Evolutionary conservation across 2,113 vertebrate species (phyloP), one percentile per base, ranked within the genome.

Genomic region (Pangasianodon hypophthalmus): DNA sequence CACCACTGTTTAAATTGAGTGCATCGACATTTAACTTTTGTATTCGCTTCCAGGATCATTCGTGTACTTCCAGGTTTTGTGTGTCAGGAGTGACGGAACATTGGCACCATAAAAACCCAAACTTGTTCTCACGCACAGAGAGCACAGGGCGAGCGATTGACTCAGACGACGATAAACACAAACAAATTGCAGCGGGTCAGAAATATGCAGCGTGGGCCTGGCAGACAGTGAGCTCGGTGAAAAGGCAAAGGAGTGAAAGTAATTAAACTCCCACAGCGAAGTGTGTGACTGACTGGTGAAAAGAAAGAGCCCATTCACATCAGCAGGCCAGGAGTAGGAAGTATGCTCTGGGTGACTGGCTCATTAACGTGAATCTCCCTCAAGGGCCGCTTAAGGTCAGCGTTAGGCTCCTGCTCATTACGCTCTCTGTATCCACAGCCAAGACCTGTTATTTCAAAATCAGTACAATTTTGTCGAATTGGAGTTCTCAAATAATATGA

Each of bases 211-310:
- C 90, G 95, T 96, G 93, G 96, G 96, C 92, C 16, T 82, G 94
- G 94, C 94, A 94, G 93, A 94, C 95, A 94, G 91, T 91, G 93
- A 95, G 95, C 96, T 95, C 93, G 95, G 94, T 93, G 94, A 92
- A 92, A 93, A 93, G 92, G 91, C 94, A 93, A 94, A 96, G 95
- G 95, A 92, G 94, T 91, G 73, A 90, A 95, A 92, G 95, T 94
- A 96, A 96, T 96, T 96, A 95, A 94, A 96, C 96, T 96, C 96
- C 96, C 94, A 96, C 94, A 71, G 93, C 92, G 91, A 94, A 92
- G 93, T 92, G 90, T 87, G 91, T 91, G 87, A 91, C 90, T 94
- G 95, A 94, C 93, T 88, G 87, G 90, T 50, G 58, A 86, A 81
- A 90, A 95, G 93, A 96, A 96, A 93, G 92, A 92, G 92, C 80